Evolutionary conservation across 2,113 vertebrate species (phyloP).

Genomic region (Gymnobelideus leadbeateri): DNA sequence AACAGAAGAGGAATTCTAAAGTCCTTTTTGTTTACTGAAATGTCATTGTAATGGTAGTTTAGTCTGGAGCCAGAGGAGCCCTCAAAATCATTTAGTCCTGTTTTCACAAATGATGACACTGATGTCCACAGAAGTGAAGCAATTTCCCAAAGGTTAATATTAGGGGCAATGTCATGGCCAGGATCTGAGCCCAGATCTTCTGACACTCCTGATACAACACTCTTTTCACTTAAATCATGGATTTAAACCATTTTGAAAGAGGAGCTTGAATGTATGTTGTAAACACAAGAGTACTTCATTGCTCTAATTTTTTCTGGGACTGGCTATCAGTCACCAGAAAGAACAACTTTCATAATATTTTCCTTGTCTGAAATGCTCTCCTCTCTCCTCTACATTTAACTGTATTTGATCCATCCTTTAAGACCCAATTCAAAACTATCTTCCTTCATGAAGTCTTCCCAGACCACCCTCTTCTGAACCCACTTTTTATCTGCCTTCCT

Average conservation of each 20-base stretch:
- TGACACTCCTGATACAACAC: background rate
- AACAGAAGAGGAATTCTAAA: background rate
- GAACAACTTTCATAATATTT: background rate
- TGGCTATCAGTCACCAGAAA: background rate
- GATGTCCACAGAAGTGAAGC: background rate
- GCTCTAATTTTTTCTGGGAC: background rate
- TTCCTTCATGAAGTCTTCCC: background rate
- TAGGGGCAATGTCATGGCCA: background rate
- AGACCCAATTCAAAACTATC: background rate
- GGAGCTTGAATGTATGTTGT: background rate
- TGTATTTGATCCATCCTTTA: background rate
- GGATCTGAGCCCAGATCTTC: background rate
- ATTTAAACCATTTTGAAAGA: background rate
- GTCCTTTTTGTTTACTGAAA: background rate
- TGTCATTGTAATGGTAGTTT: background rate
- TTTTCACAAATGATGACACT: background rate
- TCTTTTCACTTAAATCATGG: background rate
- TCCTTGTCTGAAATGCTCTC: background rate
- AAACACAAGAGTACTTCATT: background rate
- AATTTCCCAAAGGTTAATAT: background rate
- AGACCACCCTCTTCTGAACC: background rate
- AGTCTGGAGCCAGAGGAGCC: background rate
- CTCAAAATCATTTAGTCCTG: background rate
- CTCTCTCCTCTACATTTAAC: background rate
- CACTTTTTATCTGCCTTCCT: background rate